A percentile compares a stretch with the other conserved stretches of the same genome.
phyloP scores from a whole-genome alignment of 1,140 invertebrate species.

The Saxidomus purpurata region DNA sequence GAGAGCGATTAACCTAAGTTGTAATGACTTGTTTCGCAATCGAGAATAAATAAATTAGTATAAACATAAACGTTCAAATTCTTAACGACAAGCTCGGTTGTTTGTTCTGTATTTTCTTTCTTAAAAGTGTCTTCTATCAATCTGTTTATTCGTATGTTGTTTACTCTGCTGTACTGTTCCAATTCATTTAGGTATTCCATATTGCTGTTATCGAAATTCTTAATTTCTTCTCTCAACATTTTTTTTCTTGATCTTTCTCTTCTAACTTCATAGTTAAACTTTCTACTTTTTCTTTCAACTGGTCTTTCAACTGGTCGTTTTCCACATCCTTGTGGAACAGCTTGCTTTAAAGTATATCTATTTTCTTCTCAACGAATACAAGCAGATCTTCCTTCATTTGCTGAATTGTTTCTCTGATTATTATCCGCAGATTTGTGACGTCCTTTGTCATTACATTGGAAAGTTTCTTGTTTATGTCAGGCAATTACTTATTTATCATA shows the following conservation, averaged over 20 bases:
- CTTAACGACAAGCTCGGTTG: no score
- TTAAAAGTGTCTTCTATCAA: no score
- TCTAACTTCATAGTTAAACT: no score
- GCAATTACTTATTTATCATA: neutral
- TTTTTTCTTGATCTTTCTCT: no score
- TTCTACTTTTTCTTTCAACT: neutral
- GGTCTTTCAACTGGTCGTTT: conserved; percentile 5
- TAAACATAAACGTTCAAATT: no score
- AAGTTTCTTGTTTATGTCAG: neutral
- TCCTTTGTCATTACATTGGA: conserved; percentile 19
- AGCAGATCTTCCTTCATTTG: conserved; percentile 16
- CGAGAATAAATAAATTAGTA: no score
- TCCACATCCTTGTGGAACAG: conserved; percentile 35
- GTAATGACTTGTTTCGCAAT: no score
- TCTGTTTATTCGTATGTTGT: neutral
- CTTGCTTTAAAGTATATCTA: conserved; percentile 52
- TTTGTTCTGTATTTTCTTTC: no score
- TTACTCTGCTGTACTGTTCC: conserved; percentile 28
- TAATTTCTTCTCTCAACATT: no score
- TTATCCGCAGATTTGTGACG: neutral
- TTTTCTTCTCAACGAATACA: neutral
- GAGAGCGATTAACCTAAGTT: no score
- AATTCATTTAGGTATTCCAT: neutral
- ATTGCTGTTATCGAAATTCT: no score
- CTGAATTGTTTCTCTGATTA: neutral